A percentile compares a stretch with the other conserved stretches of the same genome.
These are phyloP conservation scores for Ictalurus punctatus DNA, from an alignment of 2,113 vertebrate genomes.

Conservation along the genomic window DNA sequence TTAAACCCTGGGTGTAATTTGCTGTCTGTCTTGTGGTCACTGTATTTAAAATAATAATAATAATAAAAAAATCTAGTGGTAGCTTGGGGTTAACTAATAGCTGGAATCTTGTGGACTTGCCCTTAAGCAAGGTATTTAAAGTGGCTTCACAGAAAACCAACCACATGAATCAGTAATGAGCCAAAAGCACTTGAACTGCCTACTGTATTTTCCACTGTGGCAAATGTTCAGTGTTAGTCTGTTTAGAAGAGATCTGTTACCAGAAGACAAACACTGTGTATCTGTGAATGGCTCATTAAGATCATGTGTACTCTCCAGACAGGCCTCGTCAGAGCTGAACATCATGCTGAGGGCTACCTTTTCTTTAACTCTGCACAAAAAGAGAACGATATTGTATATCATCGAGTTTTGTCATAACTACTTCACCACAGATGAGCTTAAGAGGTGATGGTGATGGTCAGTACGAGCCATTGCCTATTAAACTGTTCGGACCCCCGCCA, in stretches of 20 bases:
- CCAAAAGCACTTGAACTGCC: constrained; percentile 15
- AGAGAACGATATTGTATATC: constrained; percentile 1
- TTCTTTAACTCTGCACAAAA: constrained; percentile 26
- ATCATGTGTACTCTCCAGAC: constrained; percentile 14
- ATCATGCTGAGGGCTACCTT: constrained; percentile 31
- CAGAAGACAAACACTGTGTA: constrained; percentile 18
- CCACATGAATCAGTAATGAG: constrained; percentile 16
- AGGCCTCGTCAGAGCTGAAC: constrained; percentile 24
- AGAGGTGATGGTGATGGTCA: constrained; percentile 32
- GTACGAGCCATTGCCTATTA: constrained; percentile 43
- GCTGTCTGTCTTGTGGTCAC: constrained; percentile 35
- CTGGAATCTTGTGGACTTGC: constrained; percentile 12
- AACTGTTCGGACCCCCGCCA: constrained; percentile 37
- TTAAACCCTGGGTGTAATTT: constrained; percentile 69
- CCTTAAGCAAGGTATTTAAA: constrained; percentile 39
- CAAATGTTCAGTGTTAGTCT: not conserved
- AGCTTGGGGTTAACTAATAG: constrained; percentile 10
- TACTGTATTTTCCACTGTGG: constrained; percentile 15
- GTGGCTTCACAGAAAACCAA: constrained; percentile 36
- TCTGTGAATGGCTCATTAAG: constrained; percentile 32
- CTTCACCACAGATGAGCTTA: constrained; percentile 25
- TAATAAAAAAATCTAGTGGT: constrained; percentile 7
- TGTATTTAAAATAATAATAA: constrained; percentile 37
- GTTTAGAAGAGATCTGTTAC: constrained; percentile 5
- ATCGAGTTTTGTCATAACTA: constrained; percentile 21